These are phyloP conservation scores for Drosophila nr. medialis DNA, from an alignment of 2,888 invertebrate genomes.

Conservation along the genomic window DNA sequence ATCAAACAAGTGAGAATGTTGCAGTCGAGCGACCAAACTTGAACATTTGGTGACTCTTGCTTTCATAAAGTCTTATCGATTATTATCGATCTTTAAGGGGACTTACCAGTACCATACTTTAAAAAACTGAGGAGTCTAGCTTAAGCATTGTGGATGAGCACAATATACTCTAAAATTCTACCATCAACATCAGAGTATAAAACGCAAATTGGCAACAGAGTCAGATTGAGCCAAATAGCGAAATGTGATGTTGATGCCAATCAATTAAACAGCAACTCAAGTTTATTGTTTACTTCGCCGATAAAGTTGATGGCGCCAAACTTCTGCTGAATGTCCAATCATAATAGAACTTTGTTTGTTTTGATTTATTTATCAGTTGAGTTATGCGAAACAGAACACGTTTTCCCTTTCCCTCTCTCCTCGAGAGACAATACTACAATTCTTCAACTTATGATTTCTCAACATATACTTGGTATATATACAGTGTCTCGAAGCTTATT, in stretches of 20 bases:
- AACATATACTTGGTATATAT: conserved; percentile 9
- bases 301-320: conserved; percentile 31
- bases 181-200: neutral
- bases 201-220: neutral
- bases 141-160: neutral
- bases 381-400: conserved; percentile 22
- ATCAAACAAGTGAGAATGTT: neutral
- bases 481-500: too few relatives aligned
- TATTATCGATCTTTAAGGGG: neutral
- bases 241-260: neutral
- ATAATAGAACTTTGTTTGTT: conserved; percentile 25
- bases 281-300: conserved; percentile 4
- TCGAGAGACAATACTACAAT: neutral
- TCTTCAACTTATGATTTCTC: conserved; percentile 31
- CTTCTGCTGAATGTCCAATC: neutral
- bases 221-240: neutral
- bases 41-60: neutral
- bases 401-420: neutral
- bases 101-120: neutral
- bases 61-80: neutral
- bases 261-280: conserved; percentile 12
- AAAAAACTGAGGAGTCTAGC: neutral
- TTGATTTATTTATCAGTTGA: conserved; percentile 41
- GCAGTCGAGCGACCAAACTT: neutral
- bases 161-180: neutral